Evolutionary conservation across 2,113 vertebrate genomes (phyloP).

Genomic region (Nothocercus julius): DNA sequence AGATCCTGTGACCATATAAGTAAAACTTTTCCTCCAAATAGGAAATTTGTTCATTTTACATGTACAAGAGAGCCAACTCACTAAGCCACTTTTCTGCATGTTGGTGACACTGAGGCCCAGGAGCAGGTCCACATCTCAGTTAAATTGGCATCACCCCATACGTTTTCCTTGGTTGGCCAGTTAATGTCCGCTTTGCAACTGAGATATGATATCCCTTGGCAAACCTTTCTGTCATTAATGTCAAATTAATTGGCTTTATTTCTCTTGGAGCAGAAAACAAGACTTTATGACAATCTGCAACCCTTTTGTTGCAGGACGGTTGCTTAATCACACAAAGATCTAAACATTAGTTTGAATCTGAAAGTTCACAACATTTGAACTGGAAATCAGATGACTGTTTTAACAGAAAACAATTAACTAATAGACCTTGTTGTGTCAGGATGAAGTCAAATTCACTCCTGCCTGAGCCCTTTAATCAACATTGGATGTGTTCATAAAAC

Average conservation of each 20-base stretch:
- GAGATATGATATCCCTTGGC: neutral
- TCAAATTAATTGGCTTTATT: neutral
- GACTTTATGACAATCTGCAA: too few species aligned
- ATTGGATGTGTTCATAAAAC: neutral
- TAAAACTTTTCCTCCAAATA: neutral
- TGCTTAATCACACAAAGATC: neutral
- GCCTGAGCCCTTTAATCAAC: neutral
- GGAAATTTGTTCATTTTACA: neutral
- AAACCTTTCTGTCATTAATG: neutral
- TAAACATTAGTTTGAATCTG: neutral
- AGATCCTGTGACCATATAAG: neutral
- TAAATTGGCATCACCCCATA: neutral
- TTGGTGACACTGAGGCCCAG: neutral
- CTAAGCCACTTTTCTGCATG: neutral
- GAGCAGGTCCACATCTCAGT: accelerated
- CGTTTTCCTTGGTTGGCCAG: neutral
- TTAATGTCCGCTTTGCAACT: neutral
- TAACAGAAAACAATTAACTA: neutral
- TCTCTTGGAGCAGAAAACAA: neutral
- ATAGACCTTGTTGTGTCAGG: neutral
- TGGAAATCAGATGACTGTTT: neutral
- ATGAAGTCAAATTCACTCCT: neutral
- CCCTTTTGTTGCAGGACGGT: neutral
- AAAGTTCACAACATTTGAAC: neutral
- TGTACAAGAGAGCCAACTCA: neutral